phyloP scores from a whole-genome alignment of 92 coral and sea anemone genomes.

The Galaxea fascicularis region DNA sequence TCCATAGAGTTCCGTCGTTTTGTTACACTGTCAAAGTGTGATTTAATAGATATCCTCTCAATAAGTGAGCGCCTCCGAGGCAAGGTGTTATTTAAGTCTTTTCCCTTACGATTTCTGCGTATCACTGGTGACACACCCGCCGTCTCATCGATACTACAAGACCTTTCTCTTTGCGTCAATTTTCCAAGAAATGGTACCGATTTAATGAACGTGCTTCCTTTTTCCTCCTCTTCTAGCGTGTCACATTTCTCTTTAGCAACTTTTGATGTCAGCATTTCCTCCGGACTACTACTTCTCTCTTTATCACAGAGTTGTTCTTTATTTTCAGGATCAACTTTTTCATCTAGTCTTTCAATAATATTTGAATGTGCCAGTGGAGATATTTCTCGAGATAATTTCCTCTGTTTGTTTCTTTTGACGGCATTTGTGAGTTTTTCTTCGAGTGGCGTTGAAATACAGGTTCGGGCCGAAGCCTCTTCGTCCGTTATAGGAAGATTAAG shows the following conservation, averaged over 20 bases:
- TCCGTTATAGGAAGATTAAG: constrained; percentile 66
- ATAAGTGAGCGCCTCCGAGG: constrained; percentile 79
- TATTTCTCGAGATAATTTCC: constrained; percentile 44
- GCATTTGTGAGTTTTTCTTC: constrained; percentile 51
- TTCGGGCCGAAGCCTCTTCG: constrained; percentile 72
- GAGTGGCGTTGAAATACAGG: constrained; percentile 50
- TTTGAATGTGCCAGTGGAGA: constrained; percentile 24
- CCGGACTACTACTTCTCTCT: constrained; percentile 10
- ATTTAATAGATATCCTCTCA: constrained; percentile 76
- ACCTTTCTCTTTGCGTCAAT: constrained; percentile 59
- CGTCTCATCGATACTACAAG: constrained; percentile 60
- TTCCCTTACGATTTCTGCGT: constrained; percentile 67
- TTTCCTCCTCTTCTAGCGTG: constrained; percentile 74
- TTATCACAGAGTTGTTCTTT: constrained; percentile 22
- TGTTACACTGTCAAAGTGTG: constrained; percentile 61
- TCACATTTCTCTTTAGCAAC: constrained; percentile 44
- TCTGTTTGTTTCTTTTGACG: constrained; percentile 45
- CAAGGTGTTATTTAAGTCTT: constrained; percentile 48
- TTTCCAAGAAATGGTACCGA: constrained; percentile 65
- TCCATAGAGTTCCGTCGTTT: constrained; percentile 44
- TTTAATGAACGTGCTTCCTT: constrained; percentile 68
- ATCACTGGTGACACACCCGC: constrained; percentile 54
- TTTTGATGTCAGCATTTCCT: constrained; percentile 18
- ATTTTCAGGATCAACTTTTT: constrained; percentile 11
- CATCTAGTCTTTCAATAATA: constrained; percentile 44